Percentiles rank a stretch among this genome's conserved stretches.
Evolutionary conservation across 2,113 vertebrate genomes (phyloP).

Genomic region (Sinocyclocheilus anshuiensis): DNA sequence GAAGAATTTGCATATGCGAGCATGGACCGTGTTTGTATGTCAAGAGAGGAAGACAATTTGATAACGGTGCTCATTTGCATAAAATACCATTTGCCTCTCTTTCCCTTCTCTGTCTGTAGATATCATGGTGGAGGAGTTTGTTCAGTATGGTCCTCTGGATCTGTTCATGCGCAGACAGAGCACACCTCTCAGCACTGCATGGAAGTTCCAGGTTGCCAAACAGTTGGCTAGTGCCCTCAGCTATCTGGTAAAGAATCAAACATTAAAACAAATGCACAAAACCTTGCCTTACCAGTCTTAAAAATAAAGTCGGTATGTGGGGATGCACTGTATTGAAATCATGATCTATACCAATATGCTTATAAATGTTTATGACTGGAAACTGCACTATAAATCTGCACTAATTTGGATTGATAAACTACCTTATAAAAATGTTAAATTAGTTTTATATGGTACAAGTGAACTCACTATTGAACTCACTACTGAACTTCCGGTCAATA

Average conservation of each 20-base stretch:
- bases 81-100: background rate
- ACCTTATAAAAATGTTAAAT: background rate
- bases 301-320: background rate
- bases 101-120: conserved; percentile 69
- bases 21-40: background rate
- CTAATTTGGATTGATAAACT: background rate
- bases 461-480: too few relatives aligned
- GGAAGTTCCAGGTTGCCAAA: conserved; percentile 98
- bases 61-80: conserved; percentile 17
- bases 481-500: too few relatives aligned
- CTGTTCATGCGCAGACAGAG: conserved; percentile 89
- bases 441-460: background rate
- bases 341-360: background rate
- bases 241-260: conserved; percentile 85
- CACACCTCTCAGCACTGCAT: conserved; percentile 82
- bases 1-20: background rate
- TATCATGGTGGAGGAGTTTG: conserved; percentile 97
- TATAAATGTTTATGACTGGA: background rate
- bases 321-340: background rate
- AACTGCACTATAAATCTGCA: background rate
- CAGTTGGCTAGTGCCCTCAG: conserved; percentile 94
- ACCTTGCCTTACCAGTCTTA: conserved; percentile 52
- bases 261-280: background rate
- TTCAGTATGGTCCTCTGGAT: conserved; percentile 90
- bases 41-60: background rate